Conservation (phyloP, 1,140 invertebrate genomes). For the Drosophila repleta region DNA sequence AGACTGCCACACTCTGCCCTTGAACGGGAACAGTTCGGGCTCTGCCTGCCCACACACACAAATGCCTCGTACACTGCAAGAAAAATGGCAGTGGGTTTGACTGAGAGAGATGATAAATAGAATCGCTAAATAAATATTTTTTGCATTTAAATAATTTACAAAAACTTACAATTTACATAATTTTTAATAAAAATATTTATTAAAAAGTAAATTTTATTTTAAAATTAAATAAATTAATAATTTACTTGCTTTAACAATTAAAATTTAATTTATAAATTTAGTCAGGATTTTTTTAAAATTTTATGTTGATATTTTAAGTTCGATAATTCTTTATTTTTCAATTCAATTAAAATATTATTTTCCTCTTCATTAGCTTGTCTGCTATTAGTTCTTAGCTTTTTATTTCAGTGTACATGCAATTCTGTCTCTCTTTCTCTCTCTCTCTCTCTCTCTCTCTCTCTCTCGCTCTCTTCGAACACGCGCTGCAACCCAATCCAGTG, state of each 20-base stretch:
- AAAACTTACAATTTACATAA: too few species aligned
- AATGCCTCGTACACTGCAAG: background rate
- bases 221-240: too few species aligned
- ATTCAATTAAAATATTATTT: too few species aligned
- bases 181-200: too few species aligned
- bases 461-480: background rate
- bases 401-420: background rate
- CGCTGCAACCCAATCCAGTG: background rate
- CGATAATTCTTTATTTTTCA: too few species aligned
- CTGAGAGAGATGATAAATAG: background rate
- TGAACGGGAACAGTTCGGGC: slow-evolving; percentile 61
- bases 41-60: slow-evolving; percentile 13
- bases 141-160: background rate
- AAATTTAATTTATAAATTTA: too few species aligned
- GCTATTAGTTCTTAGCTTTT: background rate
- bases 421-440: background rate
- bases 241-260: too few species aligned
- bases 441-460: background rate
- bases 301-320: too few species aligned
- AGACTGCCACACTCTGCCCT: slow-evolving; percentile 57
- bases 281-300: too few species aligned
- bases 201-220: too few species aligned
- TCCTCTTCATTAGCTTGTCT: too few species aligned
- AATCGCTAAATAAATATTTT: too few species aligned
- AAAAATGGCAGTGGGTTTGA: background rate